Base-by-base conservation (phyloP, 1,140 invertebrate genomes). In the Trichoplusia ni region DNA sequence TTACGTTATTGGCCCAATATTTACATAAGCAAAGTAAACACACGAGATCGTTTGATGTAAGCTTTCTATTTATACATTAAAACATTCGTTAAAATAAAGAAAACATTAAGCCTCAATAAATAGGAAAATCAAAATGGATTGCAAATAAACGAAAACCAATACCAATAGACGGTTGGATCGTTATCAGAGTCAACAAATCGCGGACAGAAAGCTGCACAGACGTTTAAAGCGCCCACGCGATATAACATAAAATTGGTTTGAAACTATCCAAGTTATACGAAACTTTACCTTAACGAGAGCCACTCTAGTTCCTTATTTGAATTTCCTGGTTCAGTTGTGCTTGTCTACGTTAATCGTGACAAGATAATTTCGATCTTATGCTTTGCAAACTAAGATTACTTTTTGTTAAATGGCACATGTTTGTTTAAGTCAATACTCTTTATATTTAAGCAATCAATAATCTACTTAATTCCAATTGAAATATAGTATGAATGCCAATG, bases 271-370 rank as follows among this genome's bases (percentile, higher is more conserved):
- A 65, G 53, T 65, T 25, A 16, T 63, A 53, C 38, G 47, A 54
- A 44, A 56, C 61, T 62, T 63, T 54, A 29, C 74, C 56, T 79
- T 75, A 81, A 75, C 69, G 70, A 63, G 71, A 38, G 59, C 54
- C 53, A 51, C 62, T 78, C 65, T 74, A 74, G 58, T 70, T 64
- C 69, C 73, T 71, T 81, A 77, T 79, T 82, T 79, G 71, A 81
- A 81, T 77, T 74, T 75, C 67, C 67, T 75, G 67, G 76, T 68
- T 60, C 59, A 65, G 40, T 69, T 61, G 44, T 54, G 60, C 35
- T 58, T 31, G 23, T 27, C 38, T 56, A 29, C 38, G 16, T n/a
- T 58, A 16, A 42, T 13, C 38, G 25, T 3, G 54, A 1, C 4
- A 37, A 29, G 38, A 46, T 13, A 49, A 61, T 29, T 29, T 31